A percentile compares a stretch with the other conserved stretches of the same genome.
These are phyloP conservation scores for Urechis unicinctus DNA, from an alignment of 2,888 invertebrate species.

Conservation along the genomic window DNA sequence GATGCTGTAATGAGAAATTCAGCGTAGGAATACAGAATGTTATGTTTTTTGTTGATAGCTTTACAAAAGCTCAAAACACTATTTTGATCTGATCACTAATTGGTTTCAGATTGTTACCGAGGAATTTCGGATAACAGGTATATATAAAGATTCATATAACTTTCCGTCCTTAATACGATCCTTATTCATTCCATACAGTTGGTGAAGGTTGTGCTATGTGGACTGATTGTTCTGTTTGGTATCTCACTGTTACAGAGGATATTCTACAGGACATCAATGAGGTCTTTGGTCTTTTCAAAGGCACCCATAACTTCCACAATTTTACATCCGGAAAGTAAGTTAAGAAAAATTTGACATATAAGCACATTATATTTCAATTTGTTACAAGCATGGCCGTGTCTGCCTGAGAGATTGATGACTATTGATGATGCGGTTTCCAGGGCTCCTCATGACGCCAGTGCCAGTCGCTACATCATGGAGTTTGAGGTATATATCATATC, in stretches of 20 bases:
- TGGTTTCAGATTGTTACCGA: constrained; percentile 32
- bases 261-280: constrained; percentile 61
- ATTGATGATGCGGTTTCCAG: constrained; percentile 50
- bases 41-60: too few species aligned
- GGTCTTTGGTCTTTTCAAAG: constrained; percentile 65
- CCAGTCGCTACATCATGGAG: constrained; percentile 78
- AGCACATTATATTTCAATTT: neutral
- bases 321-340: constrained; percentile 88
- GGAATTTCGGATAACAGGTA: constrained; percentile 37
- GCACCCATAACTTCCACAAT: constrained; percentile 86
- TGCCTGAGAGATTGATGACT: neutral
- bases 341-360: neutral
- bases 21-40: too few species aligned
- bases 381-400: too few species aligned
- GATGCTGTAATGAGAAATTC: too few species aligned
- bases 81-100: too few species aligned
- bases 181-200: too few species aligned
- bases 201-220: too few species aligned
- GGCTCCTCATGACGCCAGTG: constrained; percentile 75
- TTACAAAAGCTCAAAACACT: too few species aligned
- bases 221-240: too few species aligned
- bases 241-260: too few species aligned
- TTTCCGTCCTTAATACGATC: too few species aligned
- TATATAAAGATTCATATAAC: constrained; percentile 1
- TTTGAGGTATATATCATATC: constrained; percentile 55